Base-by-base conservation (phyloP, 2,888 invertebrate genomes). In the Uloborus plumipes region DNA sequence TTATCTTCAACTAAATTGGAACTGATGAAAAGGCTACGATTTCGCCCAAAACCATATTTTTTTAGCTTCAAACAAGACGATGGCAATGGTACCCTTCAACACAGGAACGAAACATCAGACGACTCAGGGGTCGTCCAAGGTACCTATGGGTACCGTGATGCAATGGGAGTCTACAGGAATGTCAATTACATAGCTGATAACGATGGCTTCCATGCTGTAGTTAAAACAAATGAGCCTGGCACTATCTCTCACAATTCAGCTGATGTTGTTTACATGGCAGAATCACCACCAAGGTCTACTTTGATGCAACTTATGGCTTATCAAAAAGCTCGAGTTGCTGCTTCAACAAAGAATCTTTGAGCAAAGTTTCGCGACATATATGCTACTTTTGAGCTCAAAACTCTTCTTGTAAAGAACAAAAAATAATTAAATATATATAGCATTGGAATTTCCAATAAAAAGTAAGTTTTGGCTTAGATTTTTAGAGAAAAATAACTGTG, bases 151-250 rank as follows among this genome's bases (percentile, higher is more conserved):
- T 83, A 77, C 22, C 31, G 77, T 22, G 83, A 83, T 83, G 39
- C 77, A 0, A 26, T 49, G 16, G 83, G 83, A 16, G 55, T 83
- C 0, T 83, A 77, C 50, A 76, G 83, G 69, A 83, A 69, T 62
- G 83, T 83, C 1, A 77, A 51, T 31, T 83, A 83, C 47, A 73
- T 83, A 15, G 83, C 83, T 18, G 83, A 83, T 26, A 59, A 72
- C 15, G 69, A 62, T 22, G 83, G 83, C 7, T 83, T 77, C 22
- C 83, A 77, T 58, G 83, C 83, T 31, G 76, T 77, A 1, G 77
- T 83, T 1, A 53, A 61, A 64, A 83, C 83, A 15, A 83, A 83
- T 59, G 83, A 83, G n/a, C 83, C 83, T 20, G 83, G 83, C 0
- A 73, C 73, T 1, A 62, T 77, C 31, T 65, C 69, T n/a, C 67